A percentile compares a stretch with the other conserved stretches of the same genome.
These are phyloP conservation scores for Acanthurus tractus DNA, from an alignment of 2,797 vertebrate genomes.

Conservation along the genomic window DNA sequence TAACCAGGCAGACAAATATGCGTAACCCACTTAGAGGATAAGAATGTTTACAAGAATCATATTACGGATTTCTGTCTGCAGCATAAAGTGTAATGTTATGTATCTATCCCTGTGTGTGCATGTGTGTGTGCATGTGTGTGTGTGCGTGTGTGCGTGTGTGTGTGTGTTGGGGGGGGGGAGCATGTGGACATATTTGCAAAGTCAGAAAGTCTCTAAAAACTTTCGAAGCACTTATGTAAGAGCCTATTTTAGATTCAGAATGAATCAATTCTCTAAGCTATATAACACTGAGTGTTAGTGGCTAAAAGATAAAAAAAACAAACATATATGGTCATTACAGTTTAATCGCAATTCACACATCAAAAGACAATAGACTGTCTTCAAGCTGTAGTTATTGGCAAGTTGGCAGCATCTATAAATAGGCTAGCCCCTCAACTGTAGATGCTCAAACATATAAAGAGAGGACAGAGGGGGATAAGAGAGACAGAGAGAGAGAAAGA, in stretches of 20 bases:
- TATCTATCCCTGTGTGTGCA: constrained; percentile 12
- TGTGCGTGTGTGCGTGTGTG: background rate
- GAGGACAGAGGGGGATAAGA: constrained; percentile 32
- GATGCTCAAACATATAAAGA: constrained; percentile 52
- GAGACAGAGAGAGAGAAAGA: constrained; percentile 7
- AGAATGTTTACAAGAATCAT: constrained; percentile 31
- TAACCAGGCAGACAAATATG: constrained; percentile 45
- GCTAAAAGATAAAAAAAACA: constrained; percentile 25
- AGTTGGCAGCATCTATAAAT: constrained; percentile 46
- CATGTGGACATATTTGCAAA: constrained; percentile 11
- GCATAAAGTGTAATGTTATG: constrained; percentile 44
- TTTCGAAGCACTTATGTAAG: constrained; percentile 21
- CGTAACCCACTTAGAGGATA: constrained; percentile 44
- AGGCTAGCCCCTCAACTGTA: constrained; percentile 59
- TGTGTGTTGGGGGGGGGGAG: background rate
- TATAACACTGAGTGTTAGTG: constrained; percentile 19
- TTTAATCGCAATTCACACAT: constrained; percentile 48
- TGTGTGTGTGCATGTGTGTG: too few relatives aligned
- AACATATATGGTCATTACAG: constrained; percentile 52
- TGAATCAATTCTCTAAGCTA: constrained; percentile 44
- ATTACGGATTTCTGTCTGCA: constrained; percentile 51
- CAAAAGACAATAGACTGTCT: constrained; percentile 39
- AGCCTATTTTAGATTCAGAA: constrained; percentile 46
- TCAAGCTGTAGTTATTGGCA: constrained; percentile 51
- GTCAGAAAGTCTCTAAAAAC: constrained; percentile 24